phyloP scores from a whole-genome alignment of 2,888 invertebrate species.

The Lepeophtheirus nordmannii region DNA sequence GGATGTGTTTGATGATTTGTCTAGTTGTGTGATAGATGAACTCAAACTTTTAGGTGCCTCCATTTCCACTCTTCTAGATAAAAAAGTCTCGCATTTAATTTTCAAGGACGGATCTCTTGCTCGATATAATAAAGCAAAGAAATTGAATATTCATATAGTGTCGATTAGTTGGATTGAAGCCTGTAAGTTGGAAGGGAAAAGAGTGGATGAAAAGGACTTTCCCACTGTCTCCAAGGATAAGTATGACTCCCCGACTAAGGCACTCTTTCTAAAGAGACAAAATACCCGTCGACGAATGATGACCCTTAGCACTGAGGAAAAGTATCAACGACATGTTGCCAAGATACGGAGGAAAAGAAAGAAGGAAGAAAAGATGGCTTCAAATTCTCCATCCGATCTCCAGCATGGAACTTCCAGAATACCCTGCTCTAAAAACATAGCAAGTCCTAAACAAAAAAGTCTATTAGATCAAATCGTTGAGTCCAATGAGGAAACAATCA shows the following conservation, averaged over 20 bases:
- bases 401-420: neutral
- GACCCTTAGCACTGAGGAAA: slow-evolving; percentile 11
- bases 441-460: neutral
- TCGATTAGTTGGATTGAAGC: slow-evolving; percentile 17
- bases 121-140: slow-evolving; percentile 16
- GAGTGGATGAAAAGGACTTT: neutral
- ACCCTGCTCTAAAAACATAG: neutral
- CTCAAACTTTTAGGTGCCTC: slow-evolving; percentile 3
- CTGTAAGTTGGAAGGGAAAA: neutral
- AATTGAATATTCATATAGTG: slow-evolving; percentile 1
- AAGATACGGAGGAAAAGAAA: neutral
- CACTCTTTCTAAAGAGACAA: neutral
- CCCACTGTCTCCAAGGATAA: slow-evolving; percentile 1
- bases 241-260: slow-evolving; percentile 13
- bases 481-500: neutral
- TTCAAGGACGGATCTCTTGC: slow-evolving; percentile 17
- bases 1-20: slow-evolving; percentile 10
- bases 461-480: neutral
- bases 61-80: neutral
- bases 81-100: slow-evolving; percentile 11
- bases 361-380: neutral
- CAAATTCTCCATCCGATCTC: neutral
- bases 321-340: neutral
- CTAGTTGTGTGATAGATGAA: neutral
- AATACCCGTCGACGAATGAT: neutral